Conservation (phyloP, 2,888 invertebrate genomes). For the Hypomecis atomaria region DNA sequence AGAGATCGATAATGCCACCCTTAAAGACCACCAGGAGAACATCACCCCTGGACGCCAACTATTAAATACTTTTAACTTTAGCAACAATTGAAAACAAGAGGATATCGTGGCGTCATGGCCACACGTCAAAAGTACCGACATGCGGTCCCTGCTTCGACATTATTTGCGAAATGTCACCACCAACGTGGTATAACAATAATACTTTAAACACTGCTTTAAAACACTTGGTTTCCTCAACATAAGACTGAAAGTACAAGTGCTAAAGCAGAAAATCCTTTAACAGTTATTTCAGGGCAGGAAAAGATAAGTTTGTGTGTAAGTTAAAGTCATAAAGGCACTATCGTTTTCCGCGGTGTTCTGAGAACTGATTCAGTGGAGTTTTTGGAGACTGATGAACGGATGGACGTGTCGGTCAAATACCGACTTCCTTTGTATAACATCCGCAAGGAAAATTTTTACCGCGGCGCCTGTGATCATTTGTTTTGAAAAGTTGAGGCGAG, state of each 20-base stretch:
- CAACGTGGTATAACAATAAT: slow-evolving; percentile 63
- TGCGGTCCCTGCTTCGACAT: slow-evolving; percentile 58
- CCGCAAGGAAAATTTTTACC: slow-evolving; percentile 48
- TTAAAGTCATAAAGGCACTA: slow-evolving; percentile 68
- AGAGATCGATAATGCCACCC: not conserved
- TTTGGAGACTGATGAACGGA: slow-evolving; percentile 55
- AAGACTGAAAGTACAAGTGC: not conserved
- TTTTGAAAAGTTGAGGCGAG: slow-evolving; percentile 11
- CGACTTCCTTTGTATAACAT: slow-evolving; percentile 66
- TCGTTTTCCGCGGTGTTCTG: slow-evolving; percentile 74
- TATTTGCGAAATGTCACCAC: slow-evolving; percentile 72
- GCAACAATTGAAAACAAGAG: slow-evolving; percentile 43
- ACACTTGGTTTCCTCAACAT: not conserved
- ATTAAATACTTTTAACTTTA: slow-evolving; percentile 20
- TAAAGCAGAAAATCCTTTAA: slow-evolving; percentile 41
- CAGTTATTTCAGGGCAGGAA: slow-evolving; percentile 28
- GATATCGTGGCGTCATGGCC: slow-evolving; percentile 44
- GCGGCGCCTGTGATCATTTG: slow-evolving; percentile 21
- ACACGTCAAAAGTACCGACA: slow-evolving; percentile 61
- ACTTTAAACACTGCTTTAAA: slow-evolving; percentile 31
- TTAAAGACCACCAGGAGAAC: slow-evolving; percentile 35
- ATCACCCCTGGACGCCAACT: slow-evolving; percentile 15
- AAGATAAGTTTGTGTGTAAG: slow-evolving; percentile 38
- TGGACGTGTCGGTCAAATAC: slow-evolving; percentile 66
- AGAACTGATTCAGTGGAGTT: slow-evolving; percentile 62